Conservation (phyloP, 1,140 invertebrate species). For the Lysiphlebus fabarum region DNA sequence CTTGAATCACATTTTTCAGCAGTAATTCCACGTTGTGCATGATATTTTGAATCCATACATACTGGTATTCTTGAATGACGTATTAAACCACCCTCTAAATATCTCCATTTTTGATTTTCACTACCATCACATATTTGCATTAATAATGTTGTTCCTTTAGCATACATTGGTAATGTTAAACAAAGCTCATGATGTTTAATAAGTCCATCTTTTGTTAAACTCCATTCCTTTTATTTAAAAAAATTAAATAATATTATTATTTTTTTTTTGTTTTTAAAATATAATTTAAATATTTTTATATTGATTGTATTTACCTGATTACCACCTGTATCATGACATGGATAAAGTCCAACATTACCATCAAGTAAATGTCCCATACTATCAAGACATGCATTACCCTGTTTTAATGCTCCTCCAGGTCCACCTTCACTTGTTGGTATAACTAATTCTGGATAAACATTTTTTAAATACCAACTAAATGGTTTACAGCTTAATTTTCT, state of each 20-base stretch:
- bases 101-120: conserved; percentile 74
- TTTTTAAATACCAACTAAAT: conserved; percentile 95
- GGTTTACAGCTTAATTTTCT: conserved; percentile 86
- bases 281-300: too few relatives aligned
- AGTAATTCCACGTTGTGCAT: conserved; percentile 64
- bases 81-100: conserved; percentile 68
- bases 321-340: conserved; percentile 91
- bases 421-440: conserved; percentile 65
- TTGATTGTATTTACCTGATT: conserved; percentile 89
- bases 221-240: conserved; percentile 76
- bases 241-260: too few relatives aligned
- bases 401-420: conserved; percentile 65
- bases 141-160: conserved; percentile 66
- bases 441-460: conserved; percentile 92
- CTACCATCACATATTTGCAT: conserved; percentile 75
- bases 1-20: conserved; percentile 69
- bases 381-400: conserved; percentile 84
- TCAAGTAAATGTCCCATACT: conserved; percentile 88
- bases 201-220: conserved; percentile 73
- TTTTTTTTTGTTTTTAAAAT: too few relatives aligned
- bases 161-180: conserved; percentile 69
- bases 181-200: conserved; percentile 85
- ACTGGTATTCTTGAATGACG: conserved; percentile 71
- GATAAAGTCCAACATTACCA: conserved; percentile 85
- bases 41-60: conserved; percentile 74